Base-by-base conservation (phyloP, 2,797 vertebrate species). In the Pangasius larnaudii region DNA sequence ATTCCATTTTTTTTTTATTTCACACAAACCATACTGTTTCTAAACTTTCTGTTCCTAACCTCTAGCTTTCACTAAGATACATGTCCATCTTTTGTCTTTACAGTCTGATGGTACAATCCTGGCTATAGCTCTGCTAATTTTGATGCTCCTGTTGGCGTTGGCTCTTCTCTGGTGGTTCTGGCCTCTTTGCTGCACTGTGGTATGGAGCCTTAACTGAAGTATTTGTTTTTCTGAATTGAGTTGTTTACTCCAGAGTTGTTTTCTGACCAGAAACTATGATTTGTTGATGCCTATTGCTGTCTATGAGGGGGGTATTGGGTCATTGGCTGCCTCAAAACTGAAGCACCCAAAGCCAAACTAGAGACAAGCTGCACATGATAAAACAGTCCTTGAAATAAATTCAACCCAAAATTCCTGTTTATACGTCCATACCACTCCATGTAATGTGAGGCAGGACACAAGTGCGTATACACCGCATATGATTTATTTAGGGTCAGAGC, bases 151-250 rank as follows among this genome's bases (percentile, higher is more conserved):
- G n/a, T 93, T 99, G 92, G 94, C 97, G 0, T 86, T 99, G 95
- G 97, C 93, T 24, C 95, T 99, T 3, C 96, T 99, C 83, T 99
- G 99, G 99, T 99, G 99, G 99, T 99, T 99, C 96, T 99, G 99
- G 99, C 98, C 98, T 16, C 97, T 99, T n/a, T 99, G 98, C 94
- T 99, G 98, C 95, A 99, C 98, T 0, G 98, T 99, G 98, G 99
- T 99, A 94, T 24, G 82, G 19, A 98, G 98, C 96, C 79, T 42
- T 49, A 19, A 39, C 22, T 49, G 27, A 8, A n/a, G 14, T 46
- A 19, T 33, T 49, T 67, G n/a, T 18, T 36, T 71, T 84, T 51
- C 42, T 69, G 13, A 51, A 51, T 49, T 13, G 51, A 30, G 4
- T 63, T 53, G 42, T 75, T 65, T 51, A n/a, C 42, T 53, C 42